phyloP scores from a whole-genome alignment of 1,140 invertebrate species.

The honey bee (Apis mellifera) region DNA sequence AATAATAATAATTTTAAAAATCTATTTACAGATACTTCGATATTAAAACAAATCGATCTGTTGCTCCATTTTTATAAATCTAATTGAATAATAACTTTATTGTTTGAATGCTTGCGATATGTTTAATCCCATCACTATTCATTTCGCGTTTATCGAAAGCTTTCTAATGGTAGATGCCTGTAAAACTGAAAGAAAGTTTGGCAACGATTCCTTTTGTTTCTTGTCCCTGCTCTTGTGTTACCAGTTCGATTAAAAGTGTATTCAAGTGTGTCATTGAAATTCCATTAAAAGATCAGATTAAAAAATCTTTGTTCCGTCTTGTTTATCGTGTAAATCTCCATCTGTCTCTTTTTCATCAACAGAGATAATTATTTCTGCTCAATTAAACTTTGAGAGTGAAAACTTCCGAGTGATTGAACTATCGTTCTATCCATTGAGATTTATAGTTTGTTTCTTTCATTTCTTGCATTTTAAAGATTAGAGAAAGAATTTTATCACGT shows the following conservation, averaged over 20 bases:
- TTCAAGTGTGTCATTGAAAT: too few relatives aligned
- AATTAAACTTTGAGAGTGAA: neutral
- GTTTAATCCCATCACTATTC: too few relatives aligned
- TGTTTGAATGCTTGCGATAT: too few relatives aligned
- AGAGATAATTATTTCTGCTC: neutral
- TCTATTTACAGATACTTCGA: too few relatives aligned
- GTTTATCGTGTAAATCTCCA: neutral
- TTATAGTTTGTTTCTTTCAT: too few relatives aligned
- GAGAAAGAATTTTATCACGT: too few relatives aligned
- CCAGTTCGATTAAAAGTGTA: constrained; percentile 1
- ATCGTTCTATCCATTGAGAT: too few relatives aligned
- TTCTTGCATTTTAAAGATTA: too few relatives aligned
- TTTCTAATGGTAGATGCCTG: constrained; percentile 4
- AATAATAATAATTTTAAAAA: too few relatives aligned
- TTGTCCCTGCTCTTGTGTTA: neutral
- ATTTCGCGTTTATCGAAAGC: neutral
- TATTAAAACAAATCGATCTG: too few relatives aligned
- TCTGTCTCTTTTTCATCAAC: neutral
- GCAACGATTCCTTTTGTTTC: neutral
- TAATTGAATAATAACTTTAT: too few relatives aligned
- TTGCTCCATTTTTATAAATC: too few relatives aligned
- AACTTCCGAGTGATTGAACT: neutral
- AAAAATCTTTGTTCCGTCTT: neutral
- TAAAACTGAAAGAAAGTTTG: constrained; percentile 40
- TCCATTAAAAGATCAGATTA: neutral